A percentile compares a stretch with the other conserved stretches of the same genome.
Conservation (phyloP, 2,797 vertebrate species). For the Pyrocephalus nanus region DNA sequence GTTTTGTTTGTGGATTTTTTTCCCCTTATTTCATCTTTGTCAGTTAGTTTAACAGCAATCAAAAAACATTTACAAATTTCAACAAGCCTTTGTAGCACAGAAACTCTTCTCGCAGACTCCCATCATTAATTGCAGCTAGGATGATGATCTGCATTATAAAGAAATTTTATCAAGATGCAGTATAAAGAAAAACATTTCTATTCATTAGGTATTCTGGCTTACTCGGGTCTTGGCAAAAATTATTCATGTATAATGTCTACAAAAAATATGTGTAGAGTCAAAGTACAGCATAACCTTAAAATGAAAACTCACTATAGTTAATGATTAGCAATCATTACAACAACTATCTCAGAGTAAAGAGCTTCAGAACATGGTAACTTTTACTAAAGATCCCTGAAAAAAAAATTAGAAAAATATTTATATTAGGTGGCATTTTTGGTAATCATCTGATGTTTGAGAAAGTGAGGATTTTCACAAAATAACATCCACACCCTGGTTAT, state of each 20-base stretch:
- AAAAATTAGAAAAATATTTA: not conserved
- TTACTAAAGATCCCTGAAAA: not conserved
- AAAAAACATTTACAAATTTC: conserved; percentile 6
- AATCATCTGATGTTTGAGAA: not conserved
- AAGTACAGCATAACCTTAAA: not conserved
- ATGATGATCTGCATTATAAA: not conserved
- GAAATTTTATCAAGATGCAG: not conserved
- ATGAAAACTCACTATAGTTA: not conserved
- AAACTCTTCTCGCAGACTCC: not conserved
- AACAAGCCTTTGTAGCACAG: not conserved
- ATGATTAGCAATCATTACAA: not conserved
- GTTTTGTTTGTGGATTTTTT: not conserved
- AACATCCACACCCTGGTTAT: not conserved
- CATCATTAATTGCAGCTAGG: not conserved
- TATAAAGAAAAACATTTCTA: not conserved
- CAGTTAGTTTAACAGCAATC: not conserved
- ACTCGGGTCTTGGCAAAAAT: not conserved
- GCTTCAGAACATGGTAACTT: not conserved
- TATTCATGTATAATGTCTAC: not conserved
- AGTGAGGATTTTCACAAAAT: not conserved
- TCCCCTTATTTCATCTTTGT: not conserved
- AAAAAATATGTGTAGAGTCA: not conserved
- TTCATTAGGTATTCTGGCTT: not conserved
- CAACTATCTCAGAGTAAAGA: not conserved
- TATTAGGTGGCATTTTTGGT: not conserved